These are phyloP conservation scores for Ptychoptera albimana DNA, from an alignment of 2,888 invertebrate genomes.

Conservation along the genomic window DNA sequence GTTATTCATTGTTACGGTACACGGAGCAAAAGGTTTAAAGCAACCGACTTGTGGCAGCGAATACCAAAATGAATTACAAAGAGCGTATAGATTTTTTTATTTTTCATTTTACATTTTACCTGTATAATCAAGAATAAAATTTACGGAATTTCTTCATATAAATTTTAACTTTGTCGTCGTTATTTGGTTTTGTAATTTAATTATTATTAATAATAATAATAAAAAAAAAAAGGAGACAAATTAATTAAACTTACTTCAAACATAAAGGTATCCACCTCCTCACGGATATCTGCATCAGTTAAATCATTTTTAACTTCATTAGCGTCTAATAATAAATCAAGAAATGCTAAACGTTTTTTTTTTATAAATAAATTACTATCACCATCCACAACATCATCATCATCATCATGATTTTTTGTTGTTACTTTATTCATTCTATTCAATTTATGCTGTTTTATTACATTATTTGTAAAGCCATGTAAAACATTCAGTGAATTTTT, in stretches of 20 bases:
- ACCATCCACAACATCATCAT: neutral
- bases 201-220: too few relatives aligned
- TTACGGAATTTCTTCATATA: too few relatives aligned
- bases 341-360: constrained; percentile 21
- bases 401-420: neutral
- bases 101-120: too few relatives aligned
- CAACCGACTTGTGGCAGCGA: too few relatives aligned
- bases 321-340: constrained; percentile 21
- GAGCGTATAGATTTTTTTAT: too few relatives aligned
- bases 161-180: too few relatives aligned
- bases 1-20: too few relatives aligned
- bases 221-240: too few relatives aligned
- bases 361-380: constrained; percentile 4
- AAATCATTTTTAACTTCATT: constrained; percentile 15
- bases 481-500: constrained; percentile 29
- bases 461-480: constrained; percentile 35
- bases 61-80: too few relatives aligned
- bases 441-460: constrained; percentile 14
- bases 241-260: constrained; percentile 20
- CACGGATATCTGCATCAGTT: constrained; percentile 15
- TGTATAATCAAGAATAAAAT: too few relatives aligned
- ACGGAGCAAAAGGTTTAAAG: too few relatives aligned
- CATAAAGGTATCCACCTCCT: constrained; percentile 30
- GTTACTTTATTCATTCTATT: constrained; percentile 5
- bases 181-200: too few relatives aligned